Evolutionary conservation across 2,797 vertebrate genomes (phyloP), one percentile per base, ranked within the genome.

Genomic region (Spondyliosoma cantharus): DNA sequence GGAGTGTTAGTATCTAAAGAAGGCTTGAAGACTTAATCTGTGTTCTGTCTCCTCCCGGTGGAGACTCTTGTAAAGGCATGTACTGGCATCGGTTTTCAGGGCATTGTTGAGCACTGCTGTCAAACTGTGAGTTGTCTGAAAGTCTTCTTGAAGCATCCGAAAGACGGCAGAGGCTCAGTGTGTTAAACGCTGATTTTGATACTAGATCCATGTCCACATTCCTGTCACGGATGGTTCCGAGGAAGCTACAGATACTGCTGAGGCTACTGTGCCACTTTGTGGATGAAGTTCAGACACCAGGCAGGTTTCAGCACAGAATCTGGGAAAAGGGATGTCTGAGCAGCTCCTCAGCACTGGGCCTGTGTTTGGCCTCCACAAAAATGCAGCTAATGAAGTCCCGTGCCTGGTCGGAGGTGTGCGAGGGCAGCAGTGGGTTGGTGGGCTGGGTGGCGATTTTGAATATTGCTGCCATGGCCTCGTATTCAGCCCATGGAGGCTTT

Each of bases 401-500:
- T 8, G 97, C 96, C 6, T 96, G 97, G 79, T 99, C 97, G 0
- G 98, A 98, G 89, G 95, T 95, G 92, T 96, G 94, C 1, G 94
- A 94, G 25, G 98, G 98, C 24, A 99, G 95, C 89, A 96, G 93
- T 22, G 98, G 98, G 87, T 98, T 98, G 71, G 98, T 99, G 42
- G 97, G 98, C 85, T 99, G 98, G 2, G 98, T 99, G 90, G 98
- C 97, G 3, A 99, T 99, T 94, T 99, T 99, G 93, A 99, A 99
- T 86, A 99, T 99, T 81, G 98, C 98, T 0, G 98, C 98, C 98
- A 99, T 99, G 86, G 98, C 98, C 90, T 99, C 98, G 54, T 95
- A 99, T 88, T 99, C 98, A 14, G 98, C 97, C 98, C 98, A 99
- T 0, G 98, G 98, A 19, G 98, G 98, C 77, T 99, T 99, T 91